phyloP scores from a whole-genome alignment of 2,888 invertebrate genomes.

The Agrochola macilenta region DNA sequence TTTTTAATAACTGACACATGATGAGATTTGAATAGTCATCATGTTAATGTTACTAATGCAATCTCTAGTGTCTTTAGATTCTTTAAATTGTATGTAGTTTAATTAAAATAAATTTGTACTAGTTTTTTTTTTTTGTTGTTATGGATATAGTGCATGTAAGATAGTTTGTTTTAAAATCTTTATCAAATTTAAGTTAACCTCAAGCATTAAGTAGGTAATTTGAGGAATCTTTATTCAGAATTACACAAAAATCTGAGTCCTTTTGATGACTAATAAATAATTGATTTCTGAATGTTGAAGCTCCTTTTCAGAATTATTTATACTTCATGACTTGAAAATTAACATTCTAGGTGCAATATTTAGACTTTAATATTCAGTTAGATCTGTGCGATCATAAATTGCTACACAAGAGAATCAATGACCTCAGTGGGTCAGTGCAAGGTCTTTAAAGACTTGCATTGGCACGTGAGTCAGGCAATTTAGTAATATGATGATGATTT shows the following conservation, averaged over 20 bases:
- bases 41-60: conserved; percentile 14
- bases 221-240: background rate
- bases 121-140: background rate
- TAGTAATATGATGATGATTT: conserved; percentile 18
- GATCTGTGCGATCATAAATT: conserved; percentile 23
- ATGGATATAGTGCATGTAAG: too few species aligned
- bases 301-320: background rate
- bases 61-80: background rate
- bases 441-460: conserved; percentile 41
- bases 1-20: conserved; percentile 29
- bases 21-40: conserved; percentile 19
- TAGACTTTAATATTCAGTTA: background rate
- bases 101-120: too few species aligned
- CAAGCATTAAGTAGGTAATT: background rate
- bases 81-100: background rate
- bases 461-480: conserved; percentile 28
- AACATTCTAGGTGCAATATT: background rate
- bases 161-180: background rate
- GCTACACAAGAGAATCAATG: conserved; percentile 49
- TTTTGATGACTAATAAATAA: background rate
- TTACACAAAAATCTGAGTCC: background rate
- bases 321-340: background rate
- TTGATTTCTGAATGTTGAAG: background rate
- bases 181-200: background rate
- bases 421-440: conserved; percentile 47